These are phyloP conservation scores for Bruchidius siliquastri DNA, from an alignment of 2,888 invertebrate species.

Conservation along the genomic window DNA sequence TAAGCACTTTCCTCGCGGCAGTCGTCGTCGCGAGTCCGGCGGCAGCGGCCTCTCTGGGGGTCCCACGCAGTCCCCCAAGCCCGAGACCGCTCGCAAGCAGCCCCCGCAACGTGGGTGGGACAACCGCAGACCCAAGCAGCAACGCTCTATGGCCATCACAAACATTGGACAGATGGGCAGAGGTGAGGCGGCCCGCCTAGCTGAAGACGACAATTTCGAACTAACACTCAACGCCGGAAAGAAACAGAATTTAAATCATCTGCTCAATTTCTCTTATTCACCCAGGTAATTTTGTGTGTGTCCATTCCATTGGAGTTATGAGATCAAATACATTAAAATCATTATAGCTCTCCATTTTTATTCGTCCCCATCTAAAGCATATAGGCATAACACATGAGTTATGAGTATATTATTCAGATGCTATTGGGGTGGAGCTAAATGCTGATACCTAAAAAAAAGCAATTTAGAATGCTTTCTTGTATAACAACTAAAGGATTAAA, in stretches of 20 bases:
- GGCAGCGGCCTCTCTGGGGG: conserved; percentile 35
- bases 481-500: too few species aligned
- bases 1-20: conserved; percentile 61
- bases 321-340: too few species aligned
- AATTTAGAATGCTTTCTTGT: too few species aligned
- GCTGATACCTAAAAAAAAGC: too few species aligned
- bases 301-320: too few species aligned
- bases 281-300: background rate
- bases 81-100: conserved; percentile 67
- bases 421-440: too few species aligned
- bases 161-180: conserved; percentile 53
- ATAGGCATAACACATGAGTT: too few species aligned
- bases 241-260: conserved; percentile 89
- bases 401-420: too few species aligned
- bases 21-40: conserved; percentile 61
- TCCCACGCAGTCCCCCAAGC: conserved; percentile 40
- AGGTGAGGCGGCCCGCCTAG: conserved; percentile 66
- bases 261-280: conserved; percentile 86
- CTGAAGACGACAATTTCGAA: conserved; percentile 60
- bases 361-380: too few species aligned
- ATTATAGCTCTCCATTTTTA: too few species aligned
- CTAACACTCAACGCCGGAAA: conserved; percentile 81
- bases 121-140: conserved; percentile 50
- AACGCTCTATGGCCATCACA: conserved; percentile 54
- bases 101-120: conserved; percentile 62